Base-by-base conservation (phyloP, 2,888 invertebrate genomes). In the Rapana venosa region DNA sequence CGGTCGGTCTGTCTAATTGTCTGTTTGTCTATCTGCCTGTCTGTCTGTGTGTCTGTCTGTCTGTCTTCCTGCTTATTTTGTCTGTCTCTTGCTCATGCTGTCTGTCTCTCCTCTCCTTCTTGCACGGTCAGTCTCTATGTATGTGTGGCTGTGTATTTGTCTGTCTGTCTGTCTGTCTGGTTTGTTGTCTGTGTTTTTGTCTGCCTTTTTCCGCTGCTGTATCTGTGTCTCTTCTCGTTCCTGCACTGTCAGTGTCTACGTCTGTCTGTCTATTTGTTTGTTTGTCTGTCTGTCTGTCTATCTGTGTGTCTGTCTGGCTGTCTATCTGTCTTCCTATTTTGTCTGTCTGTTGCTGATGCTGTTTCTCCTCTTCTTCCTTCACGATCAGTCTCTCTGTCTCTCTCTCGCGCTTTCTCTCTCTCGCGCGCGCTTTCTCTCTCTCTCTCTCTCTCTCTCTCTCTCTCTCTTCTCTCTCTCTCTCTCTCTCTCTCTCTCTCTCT, bases 331-430 rank as follows among this genome's bases (percentile, higher is more conserved):
- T n/a, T n/a, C n/a, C n/a, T n/a, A n/a, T n/a, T n/a, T n/a, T n/a
- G n/a, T n/a, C 87, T 70, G 74, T 74, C 74, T 87, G 87, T 74
- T 87, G 74, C 70, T 87, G 87, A 35, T 86, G 36, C 58, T 84
- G 26, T 70, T 36, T 47, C 87, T 87, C 74, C 87, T 87, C 47
- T n/a, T 30, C 74, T 32, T 87, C 32, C 66, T 74, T 20, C 87
- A 87, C 58, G 56, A 47, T 83, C 36, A 47, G 56, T 85, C 36
- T 56, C 26, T 83, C 56, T 83, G 17, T 85, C n/a, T n/a, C n/a
- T n/a, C n/a, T n/a, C n/a, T n/a, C n/a, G n/a, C n/a, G n/a, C n/a
- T n/a, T n/a, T n/a, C n/a, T n/a, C n/a, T n/a, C n/a, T n/a, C n/a
- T n/a, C n/a, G n/a, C n/a, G n/a, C n/a, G n/a, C n/a, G n/a, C n/a